Evolutionary conservation across 2,113 vertebrate species (phyloP), one percentile per base, ranked within the genome.

Genomic region (Epinephelus moara): DNA sequence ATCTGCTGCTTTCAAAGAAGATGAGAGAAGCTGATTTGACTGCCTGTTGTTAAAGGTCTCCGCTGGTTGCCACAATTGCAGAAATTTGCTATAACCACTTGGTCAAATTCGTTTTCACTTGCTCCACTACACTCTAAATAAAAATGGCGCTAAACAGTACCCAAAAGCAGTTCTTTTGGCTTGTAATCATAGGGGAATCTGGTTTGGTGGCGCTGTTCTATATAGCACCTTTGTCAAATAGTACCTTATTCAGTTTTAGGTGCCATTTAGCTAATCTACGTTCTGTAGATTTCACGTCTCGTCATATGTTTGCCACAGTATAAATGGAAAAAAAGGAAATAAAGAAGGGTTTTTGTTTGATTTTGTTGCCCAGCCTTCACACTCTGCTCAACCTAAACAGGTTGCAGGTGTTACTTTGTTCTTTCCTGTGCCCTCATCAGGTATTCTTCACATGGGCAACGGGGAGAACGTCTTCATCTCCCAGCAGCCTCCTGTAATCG

Each of bases 391-490:
- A 15, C 5, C 37, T 18, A 61, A 87, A 77, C 55, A 71, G 40
- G 62, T 40, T 72, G 59, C 67, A 82, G 57, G 67, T 89, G 74
- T 85, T 33, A 91, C 66, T 40, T 60, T 25, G 85, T 27, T 78
- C 52, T 78, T 56, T 78, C 21, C 75, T 81, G 12, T 77, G 55
- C 15, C 52, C 85, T 82, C 86, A 19, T 84, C 92, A 99, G 98
- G 98, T 45, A 99, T 99, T 94, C 94, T 99, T 80, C 98, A 99
- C 94, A 99, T 99, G 95, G 98, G 98, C 69, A 99, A 99, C 0
- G 98, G 98, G 0, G 98, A 99, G 92, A 99, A 99, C 93, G 94
- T 99, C 90, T 99, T 99, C 89, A 97, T 99, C 88, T 99, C 98
- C 74, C 98, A 99, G 96, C 98, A 99, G 93, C 98, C 98, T 0